Percentiles rank a stretch among this genome's conserved stretches.
Conservation (phyloP, 1,140 invertebrate species). For the Drosophila erecta region DNA sequence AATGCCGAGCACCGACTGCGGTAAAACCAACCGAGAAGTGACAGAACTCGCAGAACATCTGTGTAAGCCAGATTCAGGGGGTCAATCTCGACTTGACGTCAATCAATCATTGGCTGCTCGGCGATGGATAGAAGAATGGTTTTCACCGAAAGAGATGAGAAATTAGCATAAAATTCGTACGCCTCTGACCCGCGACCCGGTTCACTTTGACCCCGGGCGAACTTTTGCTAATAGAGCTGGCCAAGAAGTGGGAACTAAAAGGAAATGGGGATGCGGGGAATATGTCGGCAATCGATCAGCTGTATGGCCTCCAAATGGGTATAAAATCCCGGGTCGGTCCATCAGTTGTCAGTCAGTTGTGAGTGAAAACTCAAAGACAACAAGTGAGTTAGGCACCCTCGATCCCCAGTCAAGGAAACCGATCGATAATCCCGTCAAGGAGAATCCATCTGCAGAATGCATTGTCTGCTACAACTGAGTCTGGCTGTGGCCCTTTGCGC, state of each 20-base stretch:
- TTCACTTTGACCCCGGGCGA: slow-evolving; percentile 67
- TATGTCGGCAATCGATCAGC: slow-evolving; percentile 61
- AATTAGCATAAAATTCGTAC: slow-evolving; percentile 66
- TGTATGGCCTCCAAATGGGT: slow-evolving; percentile 43
- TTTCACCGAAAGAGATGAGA: slow-evolving; percentile 39
- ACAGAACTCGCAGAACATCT: slow-evolving; percentile 17
- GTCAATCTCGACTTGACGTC: slow-evolving; percentile 24
- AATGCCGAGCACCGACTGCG: not conserved
- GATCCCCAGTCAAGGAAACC: not conserved
- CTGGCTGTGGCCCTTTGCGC: slow-evolving; percentile 65
- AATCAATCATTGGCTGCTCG: slow-evolving; percentile 50
- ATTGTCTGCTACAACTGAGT: slow-evolving; percentile 46
- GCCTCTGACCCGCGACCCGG: slow-evolving; percentile 39
- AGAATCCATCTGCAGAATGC: slow-evolving; percentile 43
- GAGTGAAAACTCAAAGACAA: slow-evolving; percentile 67
- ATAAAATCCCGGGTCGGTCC: slow-evolving; percentile 59
- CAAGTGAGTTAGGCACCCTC: slow-evolving; percentile 34
- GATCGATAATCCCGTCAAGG: slow-evolving; percentile 2
- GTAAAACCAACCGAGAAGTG: not conserved
- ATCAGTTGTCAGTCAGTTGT: slow-evolving; percentile 71
- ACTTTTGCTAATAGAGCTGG: slow-evolving; percentile 46
- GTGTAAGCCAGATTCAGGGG: slow-evolving; percentile 21
- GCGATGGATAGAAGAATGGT: slow-evolving; percentile 32
- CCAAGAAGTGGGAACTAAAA: not conserved
- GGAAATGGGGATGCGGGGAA: not conserved